A percentile compares a stretch with the other conserved stretches of the same genome.
These are phyloP conservation scores for Megaustenia siamemsis DNA, from an alignment of 2,888 invertebrate species.

Conservation along the genomic window DNA sequence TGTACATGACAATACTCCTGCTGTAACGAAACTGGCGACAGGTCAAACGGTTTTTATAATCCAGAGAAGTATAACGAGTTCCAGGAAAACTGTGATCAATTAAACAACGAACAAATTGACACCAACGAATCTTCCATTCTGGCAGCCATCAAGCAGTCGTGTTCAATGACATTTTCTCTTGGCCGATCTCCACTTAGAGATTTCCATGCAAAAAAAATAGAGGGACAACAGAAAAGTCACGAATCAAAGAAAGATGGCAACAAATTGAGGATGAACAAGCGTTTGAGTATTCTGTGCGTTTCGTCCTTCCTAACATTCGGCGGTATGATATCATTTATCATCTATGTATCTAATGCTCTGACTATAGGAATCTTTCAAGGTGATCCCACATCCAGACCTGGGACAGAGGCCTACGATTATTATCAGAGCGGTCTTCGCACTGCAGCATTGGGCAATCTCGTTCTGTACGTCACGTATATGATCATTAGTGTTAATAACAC, in stretches of 20 bases:
- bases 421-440: slow-evolving; percentile 38
- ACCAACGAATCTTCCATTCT: background rate
- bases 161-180: slow-evolving; percentile 19
- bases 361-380: slow-evolving; percentile 41
- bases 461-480: slow-evolving; percentile 29
- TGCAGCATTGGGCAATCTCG: slow-evolving; percentile 37
- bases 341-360: slow-evolving; percentile 31
- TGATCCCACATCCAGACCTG: slow-evolving; percentile 31
- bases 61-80: background rate
- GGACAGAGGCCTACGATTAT: slow-evolving; percentile 2
- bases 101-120: background rate
- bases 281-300: slow-evolving; percentile 16
- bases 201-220: slow-evolving; percentile 24
- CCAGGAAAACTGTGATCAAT: background rate
- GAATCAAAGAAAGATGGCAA: background rate
- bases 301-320: slow-evolving; percentile 33
- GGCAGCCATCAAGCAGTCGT: slow-evolving; percentile 19
- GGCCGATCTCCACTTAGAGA: slow-evolving; percentile 8
- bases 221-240: background rate
- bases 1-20: background rate
- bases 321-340: background rate
- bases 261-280: background rate
- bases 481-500: slow-evolving; percentile 28
- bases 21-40: background rate
- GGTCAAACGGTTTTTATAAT: background rate